Percentiles rank a stretch among this genome's conserved stretches.
Conservation (phyloP, 2,113 vertebrate species). For the Delphinus delphis region DNA sequence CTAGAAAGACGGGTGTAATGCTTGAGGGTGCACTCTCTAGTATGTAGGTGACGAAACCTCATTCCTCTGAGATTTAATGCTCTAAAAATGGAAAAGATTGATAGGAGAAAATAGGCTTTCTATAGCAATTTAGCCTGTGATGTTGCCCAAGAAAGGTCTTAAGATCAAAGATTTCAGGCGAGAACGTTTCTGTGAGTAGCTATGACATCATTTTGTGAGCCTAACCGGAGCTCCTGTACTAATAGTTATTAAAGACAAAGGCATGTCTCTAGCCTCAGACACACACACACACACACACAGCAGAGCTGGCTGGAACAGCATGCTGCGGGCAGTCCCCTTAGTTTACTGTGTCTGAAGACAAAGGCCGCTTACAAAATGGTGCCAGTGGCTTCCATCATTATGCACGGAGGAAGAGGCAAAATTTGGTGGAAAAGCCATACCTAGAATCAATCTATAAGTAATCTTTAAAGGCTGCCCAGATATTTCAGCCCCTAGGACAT, state of each 20-base stretch:
- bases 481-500: background rate
- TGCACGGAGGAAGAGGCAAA: background rate
- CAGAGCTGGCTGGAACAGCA: background rate
- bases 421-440: background rate
- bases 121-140: background rate
- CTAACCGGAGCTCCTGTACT: background rate
- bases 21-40: background rate
- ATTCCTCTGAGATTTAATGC: conserved; percentile 2
- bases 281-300: no score
- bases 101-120: conserved; percentile 29
- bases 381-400: background rate
- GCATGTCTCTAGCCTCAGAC: background rate
- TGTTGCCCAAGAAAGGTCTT: conserved; percentile 29
- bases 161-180: conserved; percentile 41
- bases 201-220: conserved; percentile 32
- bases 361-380: background rate
- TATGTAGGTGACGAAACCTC: background rate
- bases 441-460: background rate
- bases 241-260: background rate
- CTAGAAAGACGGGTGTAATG: background rate
- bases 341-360: background rate
- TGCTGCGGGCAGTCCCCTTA: background rate
- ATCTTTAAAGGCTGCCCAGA: background rate
- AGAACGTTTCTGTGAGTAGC: background rate
- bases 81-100: conserved; percentile 22